Conservation (phyloP, 2,113 vertebrate species). For the Azemiops feae region DNA sequence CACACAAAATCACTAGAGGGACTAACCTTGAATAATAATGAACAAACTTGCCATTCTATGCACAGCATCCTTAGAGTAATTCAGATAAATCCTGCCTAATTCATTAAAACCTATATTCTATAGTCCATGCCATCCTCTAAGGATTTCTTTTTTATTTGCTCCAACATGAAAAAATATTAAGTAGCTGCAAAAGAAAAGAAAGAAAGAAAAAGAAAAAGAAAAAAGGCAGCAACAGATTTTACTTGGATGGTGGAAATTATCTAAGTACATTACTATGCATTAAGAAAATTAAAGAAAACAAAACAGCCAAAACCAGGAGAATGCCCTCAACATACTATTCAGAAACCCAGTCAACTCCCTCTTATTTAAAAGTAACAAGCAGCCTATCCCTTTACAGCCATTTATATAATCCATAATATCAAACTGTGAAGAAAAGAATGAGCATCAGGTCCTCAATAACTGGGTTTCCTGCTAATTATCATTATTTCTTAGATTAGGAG, state of each 20-base stretch:
- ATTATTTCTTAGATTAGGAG: rapidly evolving
- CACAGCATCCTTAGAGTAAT: constrained; percentile 43
- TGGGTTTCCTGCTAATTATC: neutral
- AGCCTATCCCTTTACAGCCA: neutral
- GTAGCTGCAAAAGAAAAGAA: neutral
- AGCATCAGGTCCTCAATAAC: neutral
- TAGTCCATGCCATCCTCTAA: constrained; percentile 47
- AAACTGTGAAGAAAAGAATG: neutral
- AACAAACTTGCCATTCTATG: constrained; percentile 25
- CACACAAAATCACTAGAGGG: constrained; percentile 30
- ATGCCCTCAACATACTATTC: neutral
- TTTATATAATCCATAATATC: neutral
- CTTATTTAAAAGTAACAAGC: neutral
- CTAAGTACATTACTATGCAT: constrained; percentile 43
- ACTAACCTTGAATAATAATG: constrained; percentile 57
- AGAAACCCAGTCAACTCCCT: neutral
- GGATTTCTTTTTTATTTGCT: constrained; percentile 44
- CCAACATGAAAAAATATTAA: constrained; percentile 32
- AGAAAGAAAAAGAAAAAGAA: too few relatives aligned
- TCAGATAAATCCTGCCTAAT: constrained; percentile 54
- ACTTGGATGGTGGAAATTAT: constrained; percentile 41
- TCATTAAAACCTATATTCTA: constrained; percentile 50
- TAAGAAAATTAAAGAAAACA: constrained; percentile 53
- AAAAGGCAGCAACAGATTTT: constrained; percentile 26
- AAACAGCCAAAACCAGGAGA: constrained; percentile 38